Percentiles rank a stretch among this genome's conserved stretches.
These are phyloP conservation scores for Heterohyrax brucei DNA, from an alignment of 2,797 vertebrate genomes.

Conservation along the genomic window DNA sequence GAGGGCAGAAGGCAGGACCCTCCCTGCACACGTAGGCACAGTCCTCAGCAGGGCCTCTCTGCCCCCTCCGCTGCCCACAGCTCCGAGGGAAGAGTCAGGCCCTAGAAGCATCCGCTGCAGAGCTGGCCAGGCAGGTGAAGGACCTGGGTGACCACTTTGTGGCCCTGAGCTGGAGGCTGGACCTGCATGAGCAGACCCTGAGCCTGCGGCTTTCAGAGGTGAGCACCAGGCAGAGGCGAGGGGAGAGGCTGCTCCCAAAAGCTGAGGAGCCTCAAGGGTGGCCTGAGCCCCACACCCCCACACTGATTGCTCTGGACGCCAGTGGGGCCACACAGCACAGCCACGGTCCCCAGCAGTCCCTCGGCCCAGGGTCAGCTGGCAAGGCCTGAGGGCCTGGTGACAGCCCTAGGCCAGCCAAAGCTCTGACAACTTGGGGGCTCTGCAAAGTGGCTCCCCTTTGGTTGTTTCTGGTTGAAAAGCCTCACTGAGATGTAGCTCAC, in stretches of 20 bases:
- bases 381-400: not conserved
- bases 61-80: slow-evolving; percentile 10
- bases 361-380: not conserved
- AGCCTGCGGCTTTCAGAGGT: slow-evolving; percentile 69
- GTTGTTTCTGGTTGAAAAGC: not conserved
- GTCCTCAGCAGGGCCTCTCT: not conserved
- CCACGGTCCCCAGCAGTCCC: not conserved
- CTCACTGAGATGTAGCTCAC: not conserved
- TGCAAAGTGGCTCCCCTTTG: too few species aligned
- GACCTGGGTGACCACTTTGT: slow-evolving; percentile 75
- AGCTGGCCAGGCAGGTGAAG: slow-evolving; percentile 76
- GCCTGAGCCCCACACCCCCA: not conserved
- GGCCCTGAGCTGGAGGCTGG: slow-evolving; percentile 79
- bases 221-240: fast-evolving
- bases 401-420: too few species aligned
- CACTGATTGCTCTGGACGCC: not conserved
- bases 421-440: too few species aligned
- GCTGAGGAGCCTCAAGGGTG: not conserved
- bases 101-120: slow-evolving; percentile 58
- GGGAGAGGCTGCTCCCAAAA: not conserved
- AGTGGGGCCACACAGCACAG: not conserved
- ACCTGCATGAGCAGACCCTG: slow-evolving; percentile 77
- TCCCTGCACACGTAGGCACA: not conserved
- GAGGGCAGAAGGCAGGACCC: fast-evolving
- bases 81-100: slow-evolving; percentile 77